Evolutionary conservation across 1,140 invertebrate species (phyloP), one percentile per base, ranked within the genome.

Genomic region (Armadillidium nasatum): DNA sequence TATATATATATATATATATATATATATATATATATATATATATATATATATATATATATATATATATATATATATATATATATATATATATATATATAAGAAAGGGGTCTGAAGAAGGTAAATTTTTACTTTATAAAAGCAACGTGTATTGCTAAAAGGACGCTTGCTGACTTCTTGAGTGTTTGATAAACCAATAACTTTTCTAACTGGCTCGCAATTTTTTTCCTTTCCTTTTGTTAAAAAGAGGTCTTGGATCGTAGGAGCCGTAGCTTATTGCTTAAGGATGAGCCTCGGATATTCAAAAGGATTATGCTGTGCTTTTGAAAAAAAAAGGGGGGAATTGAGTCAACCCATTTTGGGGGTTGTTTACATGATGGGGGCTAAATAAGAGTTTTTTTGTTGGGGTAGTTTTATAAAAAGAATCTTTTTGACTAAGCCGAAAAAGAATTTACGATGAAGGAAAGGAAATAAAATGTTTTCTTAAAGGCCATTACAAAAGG

Each of bases 401-500:
- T 1, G 50, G 11, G 50, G 50, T 60, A n/a, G n/a, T 60, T 60
- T 19, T 60, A 7, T 19, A 60, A 60, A 60, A 7, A 60, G 19
- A 19, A 60, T 60, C 50, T 60, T 19, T 60, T 60, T 60, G 11
- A 60, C 11, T 60, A 60, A 60, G 50, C 50, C 50, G 19, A 19
- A 60, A 60, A 19, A 60, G 50, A 60, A 60, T 60, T 60, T 60
- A 60, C 50, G 50, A 60, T 60, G 50, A 60, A 60, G 50, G 50
- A 13, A 33, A 60, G 50, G 50, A 60, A 60, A 60, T 60, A 60
- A 60, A 60, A 60, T 60, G 50, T 19, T 60, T 60, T 19, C 50
- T 60, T 60, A 60, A 60, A 60, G 19, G 50, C 50, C 50, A 60
- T 60, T 60, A 60, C 50, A 60, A 19, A 19, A 60, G 50, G 50